Base-by-base conservation (phyloP, 1,140 invertebrate species). In the Andricus grossulariae region DNA sequence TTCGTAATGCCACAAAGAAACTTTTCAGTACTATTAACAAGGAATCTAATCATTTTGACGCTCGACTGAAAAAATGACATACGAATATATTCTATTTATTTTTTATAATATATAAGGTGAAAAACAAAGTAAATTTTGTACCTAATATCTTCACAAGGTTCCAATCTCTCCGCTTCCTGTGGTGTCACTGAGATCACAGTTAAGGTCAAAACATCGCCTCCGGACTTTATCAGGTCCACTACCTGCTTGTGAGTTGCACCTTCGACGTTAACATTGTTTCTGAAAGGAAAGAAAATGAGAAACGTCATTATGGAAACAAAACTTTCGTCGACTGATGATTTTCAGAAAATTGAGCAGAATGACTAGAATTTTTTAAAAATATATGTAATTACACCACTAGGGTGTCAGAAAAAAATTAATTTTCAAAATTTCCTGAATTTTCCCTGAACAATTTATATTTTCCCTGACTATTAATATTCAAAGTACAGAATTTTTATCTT, bases 161-260 rank as follows among this genome's bases (percentile, higher is more conserved):
- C 91, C 60, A 92, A 74, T 75, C 90, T 84, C 72, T 92, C 90
- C 3, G 90, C 90, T 90, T 97, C 96, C 93, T 97, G 97, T 54
- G 95, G 95, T 73, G 97, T 98, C 25, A 99, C 97, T 75, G 98
- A 99, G 80, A 99, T 98, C 19, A 99, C 98, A 13, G 98, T 99
- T 32, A 99, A 93, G 8, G 96, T 97, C 12, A 99, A 92, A 78
- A 97, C 96, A 92, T 99, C 98, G 13, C 98, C 98, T 2, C 99
- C 98, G 15, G 98, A 99, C 90, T 99, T 99, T 77, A 99, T 99
- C 70, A 99, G 93, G 91, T 99, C 99, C 13, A 99, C 99, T 50
- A 99, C 99, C 92, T 99, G 98, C 88, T 99, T 98, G 92, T 99
- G 99, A 49, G 98, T 99, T 0, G 98, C 95, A 60, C 99, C 99